Base-by-base conservation (phyloP, 2,797 vertebrate genomes). In the Loriculus beryllinus region DNA sequence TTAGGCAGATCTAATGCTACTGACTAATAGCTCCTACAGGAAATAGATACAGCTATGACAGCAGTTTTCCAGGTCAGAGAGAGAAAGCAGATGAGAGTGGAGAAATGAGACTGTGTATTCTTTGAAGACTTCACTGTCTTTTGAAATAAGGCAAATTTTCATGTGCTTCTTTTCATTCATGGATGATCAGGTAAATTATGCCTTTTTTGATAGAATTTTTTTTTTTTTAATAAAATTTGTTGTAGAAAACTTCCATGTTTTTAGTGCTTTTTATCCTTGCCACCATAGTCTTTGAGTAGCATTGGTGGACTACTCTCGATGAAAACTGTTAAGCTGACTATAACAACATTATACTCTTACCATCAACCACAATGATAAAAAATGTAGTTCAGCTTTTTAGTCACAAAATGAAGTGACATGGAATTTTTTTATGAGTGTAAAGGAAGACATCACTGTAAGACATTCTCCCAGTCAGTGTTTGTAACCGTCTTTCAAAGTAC, bases 1-100 rank as follows among this genome's bases (percentile, higher is more conserved):
- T 88, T 82, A 90, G 88, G 78, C 37, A 5, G 94, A 95, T 92
- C 51, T 85, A 94, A 94, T 86, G 91, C 42, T 88, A 78, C 82
- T 75, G 83, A 93, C 93, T 96, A 96, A 95, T 93, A 94, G 90
- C 88, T 92, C 56, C 81, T 95, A 74, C 78, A 96, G 95, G 94
- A 96, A 95, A 94, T 92, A 86, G 86, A 95, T 80, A 52, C 67
- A 95, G 86, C 86, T 90, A 88, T 70, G 77, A 79, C 71, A 82
- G 90, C 90, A 92, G 82, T 80, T 94, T 82, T 82, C 83, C 71
- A 95, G 81, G 48, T 94, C 92, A 85, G 79, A 81, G 83, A 94
- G 68, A 94, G 83, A 92, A 96, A 82, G 77, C 35, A 95, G 67
- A 86, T 23, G 80, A 88, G 93, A 71, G 35, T 11, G 25, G 22